These are phyloP conservation scores for Menidia menidia DNA, from an alignment of 2,797 vertebrate genomes.

Conservation along the genomic window DNA sequence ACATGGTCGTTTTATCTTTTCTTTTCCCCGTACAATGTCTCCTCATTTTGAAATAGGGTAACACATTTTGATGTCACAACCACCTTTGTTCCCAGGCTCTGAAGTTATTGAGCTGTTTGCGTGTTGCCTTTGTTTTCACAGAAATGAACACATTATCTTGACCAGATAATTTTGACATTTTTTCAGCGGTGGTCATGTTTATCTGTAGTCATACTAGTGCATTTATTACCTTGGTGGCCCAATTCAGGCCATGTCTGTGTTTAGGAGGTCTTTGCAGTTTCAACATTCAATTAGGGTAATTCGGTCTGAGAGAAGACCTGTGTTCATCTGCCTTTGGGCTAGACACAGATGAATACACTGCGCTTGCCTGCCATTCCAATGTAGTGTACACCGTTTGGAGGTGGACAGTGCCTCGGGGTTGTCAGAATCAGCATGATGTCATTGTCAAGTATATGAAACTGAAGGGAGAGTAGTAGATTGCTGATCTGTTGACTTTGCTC, in stretches of 20 bases:
- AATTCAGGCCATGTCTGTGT: constrained; percentile 33
- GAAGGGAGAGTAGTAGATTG: constrained; percentile 47
- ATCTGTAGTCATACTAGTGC: constrained; percentile 57
- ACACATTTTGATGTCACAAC: constrained; percentile 48
- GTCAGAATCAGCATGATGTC: constrained; percentile 59
- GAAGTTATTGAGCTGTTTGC: constrained; percentile 29
- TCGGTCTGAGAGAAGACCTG: constrained; percentile 65
- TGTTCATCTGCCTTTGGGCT: constrained; percentile 70
- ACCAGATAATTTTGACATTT: constrained; percentile 57
- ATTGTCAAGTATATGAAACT: constrained; percentile 67
- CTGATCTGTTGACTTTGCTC: constrained; percentile 58
- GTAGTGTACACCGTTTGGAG: constrained; percentile 44
- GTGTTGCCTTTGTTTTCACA: constrained; percentile 42
- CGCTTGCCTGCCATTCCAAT: constrained; percentile 67
- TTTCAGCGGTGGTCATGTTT: constrained; percentile 49
- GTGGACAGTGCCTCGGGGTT: constrained; percentile 56
- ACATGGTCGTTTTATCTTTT: constrained; percentile 79
- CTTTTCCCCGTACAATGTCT: constrained; percentile 54
- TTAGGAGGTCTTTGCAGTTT: constrained; percentile 72
- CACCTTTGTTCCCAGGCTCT: constrained; percentile 27
- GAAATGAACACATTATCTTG: constrained; percentile 52
- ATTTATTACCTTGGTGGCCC: constrained; percentile 53
- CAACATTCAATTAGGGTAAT: constrained; percentile 62
- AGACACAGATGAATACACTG: constrained; percentile 68
- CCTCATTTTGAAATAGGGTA: constrained; percentile 64